Evolutionary conservation across 2,888 invertebrate species (phyloP).

Genomic region (Baronia brevicornis): DNA sequence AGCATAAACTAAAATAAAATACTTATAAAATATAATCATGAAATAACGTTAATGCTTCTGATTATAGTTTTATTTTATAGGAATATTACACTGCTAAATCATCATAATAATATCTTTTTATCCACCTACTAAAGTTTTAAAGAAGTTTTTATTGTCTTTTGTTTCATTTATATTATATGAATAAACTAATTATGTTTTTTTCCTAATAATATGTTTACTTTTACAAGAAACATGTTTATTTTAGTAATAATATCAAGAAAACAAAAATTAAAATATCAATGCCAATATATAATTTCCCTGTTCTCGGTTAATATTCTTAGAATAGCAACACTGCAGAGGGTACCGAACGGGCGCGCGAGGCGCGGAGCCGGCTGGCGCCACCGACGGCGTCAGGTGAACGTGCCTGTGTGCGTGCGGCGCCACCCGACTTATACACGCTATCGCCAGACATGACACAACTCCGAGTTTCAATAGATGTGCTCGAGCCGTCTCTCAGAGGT

Average conservation of each 20-base stretch:
- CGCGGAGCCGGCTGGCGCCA: constrained; percentile 55
- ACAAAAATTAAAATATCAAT: neutral
- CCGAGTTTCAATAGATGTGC: constrained; percentile 11
- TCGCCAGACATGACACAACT: constrained; percentile 20
- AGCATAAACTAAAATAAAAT: too few species aligned
- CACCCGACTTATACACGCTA: constrained; percentile 35
- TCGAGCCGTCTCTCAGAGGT: constrained; percentile 25
- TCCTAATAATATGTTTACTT: neutral
- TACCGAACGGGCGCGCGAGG: constrained; percentile 27
- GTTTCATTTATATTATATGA: too few species aligned
- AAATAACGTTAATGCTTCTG: too few species aligned
- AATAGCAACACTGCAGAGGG: constrained; percentile 31
- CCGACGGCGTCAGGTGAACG: constrained; percentile 71
- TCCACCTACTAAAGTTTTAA: too few species aligned
- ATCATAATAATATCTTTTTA: too few species aligned
- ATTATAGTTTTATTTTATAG: too few species aligned
- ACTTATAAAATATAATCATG: too few species aligned
- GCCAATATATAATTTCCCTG: constrained; percentile 25
- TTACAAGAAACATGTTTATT: neutral
- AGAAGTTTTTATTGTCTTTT: too few species aligned
- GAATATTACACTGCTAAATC: too few species aligned
- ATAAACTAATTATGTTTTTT: too few species aligned
- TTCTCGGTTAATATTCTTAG: constrained; percentile 18
- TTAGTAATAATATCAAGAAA: neutral
- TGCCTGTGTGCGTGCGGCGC: constrained; percentile 70